A percentile compares a stretch with the other conserved stretches of the same genome.
These are phyloP conservation scores for Pachliopta kotzebuea DNA, from an alignment of 2,888 invertebrate species.

Conservation along the genomic window DNA sequence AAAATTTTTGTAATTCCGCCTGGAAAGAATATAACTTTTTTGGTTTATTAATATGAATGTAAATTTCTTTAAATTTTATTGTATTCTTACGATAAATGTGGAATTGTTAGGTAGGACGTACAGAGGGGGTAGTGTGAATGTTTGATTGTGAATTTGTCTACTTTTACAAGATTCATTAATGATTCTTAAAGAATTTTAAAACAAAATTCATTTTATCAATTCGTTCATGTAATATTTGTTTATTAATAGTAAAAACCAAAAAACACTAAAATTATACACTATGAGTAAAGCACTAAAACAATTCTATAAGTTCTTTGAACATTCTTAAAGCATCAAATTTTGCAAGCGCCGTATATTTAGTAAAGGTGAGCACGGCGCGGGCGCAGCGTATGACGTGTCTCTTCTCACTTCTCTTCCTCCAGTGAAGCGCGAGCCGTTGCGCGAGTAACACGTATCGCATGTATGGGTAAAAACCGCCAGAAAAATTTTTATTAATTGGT, in stretches of 20 bases:
- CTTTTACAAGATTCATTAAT: too few species aligned
- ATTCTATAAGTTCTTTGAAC: neutral
- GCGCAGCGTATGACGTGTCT: constrained; percentile 75
- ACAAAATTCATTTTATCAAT: too few species aligned
- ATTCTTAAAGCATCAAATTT: constrained; percentile 52
- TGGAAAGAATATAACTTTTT: too few species aligned
- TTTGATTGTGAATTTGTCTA: constrained; percentile 39
- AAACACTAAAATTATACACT: neutral
- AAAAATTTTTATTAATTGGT: constrained; percentile 51
- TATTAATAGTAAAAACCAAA: too few species aligned
- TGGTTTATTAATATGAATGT: too few species aligned
- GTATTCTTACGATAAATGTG: constrained; percentile 46
- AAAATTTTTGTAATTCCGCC: constrained; percentile 3
- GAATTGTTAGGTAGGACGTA: constrained; percentile 60
- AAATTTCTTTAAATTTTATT: too few species aligned
- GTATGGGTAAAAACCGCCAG: constrained; percentile 31
- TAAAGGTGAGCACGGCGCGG: constrained; percentile 74
- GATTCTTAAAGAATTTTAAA: too few species aligned
- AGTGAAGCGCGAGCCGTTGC: constrained; percentile 66
- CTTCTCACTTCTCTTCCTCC: constrained; percentile 63
- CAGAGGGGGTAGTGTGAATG: constrained; percentile 48
- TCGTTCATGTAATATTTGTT: too few species aligned
- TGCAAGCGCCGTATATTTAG: constrained; percentile 47
- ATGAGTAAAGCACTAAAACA: neutral
- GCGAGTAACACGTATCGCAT: constrained; percentile 43